These are phyloP conservation scores for Amiota mariae DNA, from an alignment of 2,888 invertebrate genomes.

Conservation along the genomic window DNA sequence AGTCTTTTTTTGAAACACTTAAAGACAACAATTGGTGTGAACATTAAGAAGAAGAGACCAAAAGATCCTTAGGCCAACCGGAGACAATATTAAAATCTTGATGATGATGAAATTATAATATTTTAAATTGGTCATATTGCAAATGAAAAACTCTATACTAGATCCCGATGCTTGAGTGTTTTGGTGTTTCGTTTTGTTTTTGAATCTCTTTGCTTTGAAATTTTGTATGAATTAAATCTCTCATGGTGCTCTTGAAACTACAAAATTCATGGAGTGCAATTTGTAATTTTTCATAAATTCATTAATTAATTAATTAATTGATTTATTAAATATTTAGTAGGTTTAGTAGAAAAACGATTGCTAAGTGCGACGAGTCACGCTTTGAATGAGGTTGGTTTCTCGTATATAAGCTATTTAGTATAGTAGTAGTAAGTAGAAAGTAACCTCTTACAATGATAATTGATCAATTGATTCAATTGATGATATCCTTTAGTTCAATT, in stretches of 20 bases:
- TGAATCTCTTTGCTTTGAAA: neutral
- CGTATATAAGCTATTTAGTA: too few relatives aligned
- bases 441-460: neutral
- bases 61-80: too few relatives aligned
- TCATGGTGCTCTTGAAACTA: constrained; percentile 56
- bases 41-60: too few relatives aligned
- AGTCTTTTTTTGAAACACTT: too few relatives aligned
- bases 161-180: constrained; percentile 2
- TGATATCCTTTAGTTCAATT: constrained; percentile 29
- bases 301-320: constrained; percentile 45
- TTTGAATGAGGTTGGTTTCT: too few relatives aligned
- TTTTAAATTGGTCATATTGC: too few relatives aligned
- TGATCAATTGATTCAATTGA: neutral
- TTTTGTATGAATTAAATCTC: constrained; percentile 32
- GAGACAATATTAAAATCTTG: too few relatives aligned
- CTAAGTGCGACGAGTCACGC: constrained; percentile 7
- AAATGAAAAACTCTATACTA: neutral
- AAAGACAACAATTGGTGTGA: too few relatives aligned
- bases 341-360: constrained; percentile 27
- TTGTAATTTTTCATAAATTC: constrained; percentile 42
- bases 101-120: too few relatives aligned
- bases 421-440: too few relatives aligned
- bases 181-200: neutral
- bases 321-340: constrained; percentile 25
- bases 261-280: constrained; percentile 30